Conservation (phyloP, 2,888 invertebrate genomes). For the Hydraecia micacea region DNA sequence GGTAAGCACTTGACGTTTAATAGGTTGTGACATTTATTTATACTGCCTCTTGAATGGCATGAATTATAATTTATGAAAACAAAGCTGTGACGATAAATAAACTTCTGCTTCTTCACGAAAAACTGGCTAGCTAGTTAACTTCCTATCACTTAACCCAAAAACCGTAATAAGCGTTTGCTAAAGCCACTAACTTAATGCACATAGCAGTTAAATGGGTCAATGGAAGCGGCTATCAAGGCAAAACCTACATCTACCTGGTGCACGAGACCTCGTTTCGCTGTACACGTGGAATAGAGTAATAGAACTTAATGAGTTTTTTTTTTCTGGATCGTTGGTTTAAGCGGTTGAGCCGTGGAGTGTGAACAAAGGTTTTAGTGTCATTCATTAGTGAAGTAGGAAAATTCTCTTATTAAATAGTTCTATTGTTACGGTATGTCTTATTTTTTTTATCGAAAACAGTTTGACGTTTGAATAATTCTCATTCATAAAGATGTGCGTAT, state of each 20-base stretch:
- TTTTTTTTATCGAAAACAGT: too few species aligned
- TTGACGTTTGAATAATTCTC: not conserved
- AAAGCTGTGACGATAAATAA: not conserved
- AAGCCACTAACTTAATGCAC: constrained; percentile 58
- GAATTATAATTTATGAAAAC: constrained; percentile 8
- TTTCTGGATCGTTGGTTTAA: constrained; percentile 31
- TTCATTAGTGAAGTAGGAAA: constrained; percentile 1
- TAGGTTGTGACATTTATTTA: constrained; percentile 37
- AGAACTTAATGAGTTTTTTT: constrained; percentile 41
- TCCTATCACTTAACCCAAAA: constrained; percentile 51
- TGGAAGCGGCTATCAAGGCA: constrained; percentile 72
- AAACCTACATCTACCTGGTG: constrained; percentile 71
- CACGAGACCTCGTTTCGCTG: constrained; percentile 59
- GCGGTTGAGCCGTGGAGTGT: constrained; percentile 3
- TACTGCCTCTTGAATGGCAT: constrained; percentile 12
- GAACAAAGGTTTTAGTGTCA: constrained; percentile 21
- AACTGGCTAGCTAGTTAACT: constrained; percentile 1
- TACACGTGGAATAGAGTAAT: constrained; percentile 49
- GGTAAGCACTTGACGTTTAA: constrained; percentile 20
- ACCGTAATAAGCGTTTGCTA: constrained; percentile 40
- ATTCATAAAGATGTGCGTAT: not conserved
- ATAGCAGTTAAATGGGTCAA: constrained; percentile 76
- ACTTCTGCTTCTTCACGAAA: not conserved
- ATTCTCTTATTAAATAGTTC: constrained; percentile 4
- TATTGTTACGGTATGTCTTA: not conserved